Base-by-base conservation (phyloP, 1,140 invertebrate species). In the Nomia melanderi region DNA sequence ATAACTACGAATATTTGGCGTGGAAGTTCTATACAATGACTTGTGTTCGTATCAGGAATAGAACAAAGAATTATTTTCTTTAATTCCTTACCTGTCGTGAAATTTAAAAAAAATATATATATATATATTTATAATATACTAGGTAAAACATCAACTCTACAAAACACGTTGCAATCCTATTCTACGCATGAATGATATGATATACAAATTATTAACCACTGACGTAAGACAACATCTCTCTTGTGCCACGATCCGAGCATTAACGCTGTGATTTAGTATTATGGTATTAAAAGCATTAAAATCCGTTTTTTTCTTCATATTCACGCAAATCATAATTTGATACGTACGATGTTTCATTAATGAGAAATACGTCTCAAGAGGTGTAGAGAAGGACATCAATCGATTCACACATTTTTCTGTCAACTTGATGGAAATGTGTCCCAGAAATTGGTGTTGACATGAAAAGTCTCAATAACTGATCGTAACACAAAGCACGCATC, bases 231-330 rank as follows among this genome's bases (percentile, higher is more conserved):
- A 31, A 53, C 31, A 44, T 44, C 50, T 77, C 60, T 65, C 60
- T 79, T 57, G 50, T 69, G 33, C 27, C 72, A 29, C 50, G 33
- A 29, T 76, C 31, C 4, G 23, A 64, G 59, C 73, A 76, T 64
- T 27, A 60, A 70, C 65, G 47, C 66, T 80, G 78, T 71, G 62
- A 80, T 80, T 65, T 71, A 70, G 33, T 79, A 83, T 86, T 85
- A 79, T 79, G 23, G 66, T 56, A 50, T 66, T 82, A 66, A 83
- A 75, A 20, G 82, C 73, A 84, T 87, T 86, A 27, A 50, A 80
- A 87, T 82, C 78, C 84, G 85, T 86, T 81, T 71, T 67, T 50
- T 20, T 50, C n/a, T 44, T 63, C 41, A 41, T 54, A 60, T 44
- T 39, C 36, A 78, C 57, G 44, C 56, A 80, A 67, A 66, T 53